These are phyloP conservation scores for Amblyopsis hoosieri DNA, from an alignment of 2,797 vertebrate species.

Conservation along the genomic window DNA sequence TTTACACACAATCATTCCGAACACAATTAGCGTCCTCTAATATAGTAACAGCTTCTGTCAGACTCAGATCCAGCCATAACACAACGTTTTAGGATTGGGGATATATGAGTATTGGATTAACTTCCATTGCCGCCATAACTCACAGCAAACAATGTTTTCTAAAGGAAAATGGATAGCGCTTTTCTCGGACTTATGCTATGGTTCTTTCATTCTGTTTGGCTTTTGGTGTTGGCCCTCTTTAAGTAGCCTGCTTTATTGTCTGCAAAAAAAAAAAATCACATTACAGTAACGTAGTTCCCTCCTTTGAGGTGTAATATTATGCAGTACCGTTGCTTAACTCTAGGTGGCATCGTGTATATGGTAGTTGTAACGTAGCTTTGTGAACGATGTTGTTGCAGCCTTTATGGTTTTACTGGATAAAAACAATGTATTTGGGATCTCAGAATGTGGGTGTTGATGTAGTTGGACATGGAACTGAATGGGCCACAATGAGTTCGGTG, in stretches of 20 bases:
- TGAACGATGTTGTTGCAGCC: conserved; percentile 74
- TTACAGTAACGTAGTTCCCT: conserved; percentile 49
- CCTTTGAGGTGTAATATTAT: conserved; percentile 61
- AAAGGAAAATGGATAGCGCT: conserved; percentile 65
- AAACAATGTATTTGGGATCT: conserved; percentile 35
- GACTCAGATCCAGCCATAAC: not conserved
- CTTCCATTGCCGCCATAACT: not conserved
- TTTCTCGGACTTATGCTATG: conserved; percentile 63
- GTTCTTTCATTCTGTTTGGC: conserved; percentile 64
- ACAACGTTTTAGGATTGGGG: not conserved
- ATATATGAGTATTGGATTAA: not conserved
- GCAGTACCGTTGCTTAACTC: conserved; percentile 69
- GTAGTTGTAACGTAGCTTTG: conserved; percentile 78
- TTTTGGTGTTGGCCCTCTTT: conserved; percentile 62
- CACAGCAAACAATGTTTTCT: conserved; percentile 24
- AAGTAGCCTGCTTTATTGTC: conserved; percentile 57
- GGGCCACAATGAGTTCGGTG: conserved; percentile 56
- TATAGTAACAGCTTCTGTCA: too few species aligned
- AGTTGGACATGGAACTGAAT: conserved; percentile 58
- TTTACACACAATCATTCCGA: conserved; percentile 15
- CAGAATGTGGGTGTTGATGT: conserved; percentile 31
- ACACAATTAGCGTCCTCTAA: not conserved
- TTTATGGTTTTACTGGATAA: conserved; percentile 62
- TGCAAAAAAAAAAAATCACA: conserved; percentile 32
- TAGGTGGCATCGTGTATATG: conserved; percentile 75